Conservation (phyloP, 2,888 invertebrate genomes). For the Didymodactylos carnosus region DNA sequence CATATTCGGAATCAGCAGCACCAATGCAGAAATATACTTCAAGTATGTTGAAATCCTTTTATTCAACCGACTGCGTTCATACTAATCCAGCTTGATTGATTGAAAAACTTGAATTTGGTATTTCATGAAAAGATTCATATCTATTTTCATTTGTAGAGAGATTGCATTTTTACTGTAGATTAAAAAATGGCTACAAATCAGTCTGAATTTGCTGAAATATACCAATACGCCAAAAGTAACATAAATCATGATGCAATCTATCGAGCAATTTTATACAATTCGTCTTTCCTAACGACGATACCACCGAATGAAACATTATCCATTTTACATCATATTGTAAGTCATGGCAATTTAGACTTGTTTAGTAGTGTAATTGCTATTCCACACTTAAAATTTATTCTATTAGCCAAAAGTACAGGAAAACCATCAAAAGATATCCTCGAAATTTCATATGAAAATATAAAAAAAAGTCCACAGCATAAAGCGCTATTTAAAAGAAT, state of each 20-base stretch:
- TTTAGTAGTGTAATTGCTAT: neutral
- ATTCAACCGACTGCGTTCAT: no score
- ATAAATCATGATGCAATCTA: neutral
- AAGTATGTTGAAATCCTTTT: no score
- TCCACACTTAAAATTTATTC: neutral
- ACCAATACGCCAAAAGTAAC: no score
- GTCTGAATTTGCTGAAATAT: no score
- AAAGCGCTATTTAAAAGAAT: neutral
- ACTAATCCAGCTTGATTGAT: no score
- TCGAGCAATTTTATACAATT: neutral
- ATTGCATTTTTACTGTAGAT: no score
- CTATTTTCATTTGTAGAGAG: no score
- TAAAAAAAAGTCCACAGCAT: neutral
- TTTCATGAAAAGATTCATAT: no score
- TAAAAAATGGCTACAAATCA: no score
- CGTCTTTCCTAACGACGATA: neutral
- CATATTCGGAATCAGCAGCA: no score
- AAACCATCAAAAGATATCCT: neutral
- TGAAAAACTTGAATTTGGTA: no score
- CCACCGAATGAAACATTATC: neutral
- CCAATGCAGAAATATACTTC: no score
- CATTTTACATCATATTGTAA: neutral
- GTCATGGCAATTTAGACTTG: neutral
- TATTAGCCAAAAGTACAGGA: neutral
- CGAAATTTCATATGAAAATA: neutral